Base-by-base conservation (phyloP, 2,888 invertebrate genomes). In the Eupithecia abbreviata region DNA sequence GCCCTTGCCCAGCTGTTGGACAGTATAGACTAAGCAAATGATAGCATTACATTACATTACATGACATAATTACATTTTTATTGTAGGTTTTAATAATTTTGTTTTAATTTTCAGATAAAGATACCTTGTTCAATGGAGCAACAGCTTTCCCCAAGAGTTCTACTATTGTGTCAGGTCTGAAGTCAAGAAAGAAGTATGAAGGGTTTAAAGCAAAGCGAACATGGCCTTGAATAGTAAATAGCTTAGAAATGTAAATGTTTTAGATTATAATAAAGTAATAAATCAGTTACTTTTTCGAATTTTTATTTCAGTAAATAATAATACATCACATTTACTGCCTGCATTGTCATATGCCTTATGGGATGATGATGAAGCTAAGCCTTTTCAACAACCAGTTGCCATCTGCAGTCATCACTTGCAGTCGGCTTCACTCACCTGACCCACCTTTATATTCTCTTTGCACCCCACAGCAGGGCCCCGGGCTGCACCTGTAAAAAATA, bases 91-190 rank as follows among this genome's bases (percentile, higher is more conserved):
- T 41, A 68, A 68, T 30, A 45, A 45, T 30, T 41, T 51, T 42
- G 12, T 74, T 68, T 74, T 71, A 6, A 42, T 69, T 92, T 93
- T 80, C 90, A 95, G 95, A 95, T 72, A 94, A 89, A 86, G 95
- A 94, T 75, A 90, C 91, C 4, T 43, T 93, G 67, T 94, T 93
- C 80, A 90, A 96, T 80, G 99, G 99, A 10, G 90, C 96, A 83
- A 97, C 98, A 45, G 99, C 98, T 0, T 99, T 97, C 89, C 98
- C 98, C 1, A 96, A 97, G 85, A 97, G 97, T 86, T 98, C 98
- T 2, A 98, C 98, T 0, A 91, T 98, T 74, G 98, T 99, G 0
- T 96, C 98, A 0, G 98, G 98, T 49, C 89, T 99, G 4, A 98
- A 97, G 88, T 96, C 97, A 82, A 97, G 96, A 83, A 96, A 97